Evolutionary conservation across 2,113 vertebrate genomes (phyloP), one percentile per base, ranked within the genome.

Genomic region (Centropus unirufus): DNA sequence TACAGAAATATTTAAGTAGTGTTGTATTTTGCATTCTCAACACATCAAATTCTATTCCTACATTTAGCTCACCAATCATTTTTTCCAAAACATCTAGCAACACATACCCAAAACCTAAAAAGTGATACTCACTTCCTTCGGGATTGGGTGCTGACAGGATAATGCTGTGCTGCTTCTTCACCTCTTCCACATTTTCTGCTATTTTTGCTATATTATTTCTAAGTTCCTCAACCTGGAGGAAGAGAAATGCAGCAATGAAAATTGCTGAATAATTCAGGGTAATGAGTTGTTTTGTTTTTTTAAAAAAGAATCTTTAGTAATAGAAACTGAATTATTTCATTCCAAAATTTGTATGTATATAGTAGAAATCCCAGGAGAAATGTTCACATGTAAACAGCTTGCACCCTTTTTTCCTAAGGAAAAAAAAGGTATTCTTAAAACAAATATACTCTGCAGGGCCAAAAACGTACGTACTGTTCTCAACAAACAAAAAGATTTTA

Each of bases 81-180:
- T 52, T 47, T 80, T 79, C 52, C 30, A 73, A 7, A 46, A 11
- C 40, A 57, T 44, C 39, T 18, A 54, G 11, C 22, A 13, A 64
- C 20, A 36, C 5, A 27, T 29, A 19, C 30, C 5, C 24, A 79
- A 77, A 32, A 54, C 51, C 36, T 64, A 39, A n/a, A 36, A 59
- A 46, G 7, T 2, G 23, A 62, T 40, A 97, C 99, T 98, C 97
- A 99, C 99, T 98, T 93, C 98, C 98, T 94, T 99, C 98, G 44
- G 99, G 98, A 96, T 99, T 99, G 47, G 99, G 99, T 49, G 99
- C 99, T 13, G 99, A 99, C 51, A 99, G 98, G 67, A 99, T 99
- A 96, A 98, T 98, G 97, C 99, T 99, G 97, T 99, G 99, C 34
- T 98, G 98, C 85, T 99, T 99, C 96, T 98, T 99, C 70, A 99